Evolutionary conservation across 2,113 vertebrate genomes (phyloP).

Genomic region (Synchiropus splendidus): DNA sequence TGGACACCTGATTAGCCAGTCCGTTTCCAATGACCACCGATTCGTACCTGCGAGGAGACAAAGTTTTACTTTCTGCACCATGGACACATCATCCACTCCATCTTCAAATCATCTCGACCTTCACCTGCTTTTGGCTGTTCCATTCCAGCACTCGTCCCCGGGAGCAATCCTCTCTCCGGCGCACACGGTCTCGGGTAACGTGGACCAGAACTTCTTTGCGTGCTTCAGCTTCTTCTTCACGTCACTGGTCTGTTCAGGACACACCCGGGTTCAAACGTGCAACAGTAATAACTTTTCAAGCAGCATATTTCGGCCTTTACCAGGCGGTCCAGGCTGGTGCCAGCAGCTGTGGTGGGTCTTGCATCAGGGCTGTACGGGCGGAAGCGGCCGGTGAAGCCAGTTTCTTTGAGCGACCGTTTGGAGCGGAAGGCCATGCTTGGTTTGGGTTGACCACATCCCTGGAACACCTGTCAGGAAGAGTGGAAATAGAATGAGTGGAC

Average conservation of each 20-base stretch:
- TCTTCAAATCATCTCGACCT: neutral
- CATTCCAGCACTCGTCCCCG: constrained; percentile 79
- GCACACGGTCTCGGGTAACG: constrained; percentile 83
- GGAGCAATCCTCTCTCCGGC: constrained; percentile 77
- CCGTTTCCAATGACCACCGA: constrained; percentile 87
- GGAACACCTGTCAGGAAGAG: constrained; percentile 76
- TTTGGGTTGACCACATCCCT: constrained; percentile 93
- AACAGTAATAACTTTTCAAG: neutral
- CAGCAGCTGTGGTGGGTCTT: constrained; percentile 87
- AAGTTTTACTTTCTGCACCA: neutral
- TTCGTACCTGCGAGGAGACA: constrained; percentile 70
- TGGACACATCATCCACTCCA: neutral
- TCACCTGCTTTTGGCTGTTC: constrained; percentile 89
- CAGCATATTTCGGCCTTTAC: constrained; percentile 51
- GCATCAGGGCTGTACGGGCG: constrained; percentile 84
- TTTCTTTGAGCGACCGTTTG: constrained; percentile 75
- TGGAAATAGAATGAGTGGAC: neutral
- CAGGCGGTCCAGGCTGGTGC: constrained; percentile 89
- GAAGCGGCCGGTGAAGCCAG: constrained; percentile 80
- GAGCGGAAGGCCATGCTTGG: constrained; percentile 55
- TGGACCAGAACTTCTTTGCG: constrained; percentile 97
- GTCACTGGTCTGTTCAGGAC: constrained; percentile 73
- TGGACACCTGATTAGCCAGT: constrained; percentile 86
- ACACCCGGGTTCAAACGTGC: neutral
- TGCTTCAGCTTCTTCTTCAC: constrained; percentile 93